Evolutionary conservation across 2,797 vertebrate genomes (phyloP), one percentile per base, ranked within the genome.

Genomic region (Nothura maculosa): DNA sequence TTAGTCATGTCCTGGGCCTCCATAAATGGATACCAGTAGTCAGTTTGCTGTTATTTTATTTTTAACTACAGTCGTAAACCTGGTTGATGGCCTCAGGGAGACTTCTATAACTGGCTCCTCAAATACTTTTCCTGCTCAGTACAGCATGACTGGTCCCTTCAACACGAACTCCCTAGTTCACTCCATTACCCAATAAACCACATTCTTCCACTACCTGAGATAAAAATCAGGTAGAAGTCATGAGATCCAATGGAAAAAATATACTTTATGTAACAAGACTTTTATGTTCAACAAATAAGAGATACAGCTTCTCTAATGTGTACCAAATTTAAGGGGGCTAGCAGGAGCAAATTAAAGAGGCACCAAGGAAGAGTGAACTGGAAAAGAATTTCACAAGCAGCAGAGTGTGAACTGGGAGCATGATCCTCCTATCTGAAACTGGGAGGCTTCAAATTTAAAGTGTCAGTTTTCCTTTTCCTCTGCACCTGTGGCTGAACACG

Each of bases 151-250:
- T 92, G 64, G n/a, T 93, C n/a, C 50, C 67, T 90, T 82, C 79
- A 93, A 94, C 85, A 91, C 38, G 42, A 63, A 96, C 94, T 95
- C 96, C 93, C 80, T 95, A 68, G 16, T 92, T 87, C 92, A 93
- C 84, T 95, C 82, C 94, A 95, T 96, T 96, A 95, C 75, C 69
- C 88, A 89, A 90, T 89, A 92, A 96, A 86, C 50, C 45, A 73
- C 86, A 83, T 94, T 93, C 89, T 96, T 94, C 87, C 83, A 86
- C 83, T 81, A 86, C 28, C 61, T 47, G 30, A 87, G 84, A 94
- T 90, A 87, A 95, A 87, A 93, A 90, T 89, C 83, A 74, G 66
- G 64, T 79, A 88, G 50, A 63, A 87, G 73, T 69, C 55, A 69
- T 74, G 80, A 89, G 81, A 91, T 87, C 64, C 83, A 66, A 83